Evolutionary conservation across 2,888 invertebrate species (phyloP).

Genomic region (Xestia ashworthii): DNA sequence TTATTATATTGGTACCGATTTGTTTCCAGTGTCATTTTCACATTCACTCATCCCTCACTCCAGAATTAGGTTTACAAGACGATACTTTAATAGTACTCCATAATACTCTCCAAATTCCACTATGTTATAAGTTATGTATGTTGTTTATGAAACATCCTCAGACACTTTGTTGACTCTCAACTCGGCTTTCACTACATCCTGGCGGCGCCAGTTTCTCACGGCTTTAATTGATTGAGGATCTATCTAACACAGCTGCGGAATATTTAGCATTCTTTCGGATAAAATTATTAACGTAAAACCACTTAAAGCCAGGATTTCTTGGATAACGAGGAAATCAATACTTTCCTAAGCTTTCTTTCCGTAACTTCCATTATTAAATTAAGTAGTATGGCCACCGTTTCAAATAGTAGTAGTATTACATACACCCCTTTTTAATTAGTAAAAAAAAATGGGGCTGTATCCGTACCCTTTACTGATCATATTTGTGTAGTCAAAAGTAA

Average conservation of each 20-base stretch:
- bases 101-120: neutral
- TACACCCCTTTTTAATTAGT: too few species aligned
- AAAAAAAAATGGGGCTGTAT: too few species aligned
- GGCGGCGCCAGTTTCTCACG: slow-evolving; percentile 36
- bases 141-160: slow-evolving; percentile 2
- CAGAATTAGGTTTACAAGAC: neutral
- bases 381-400: neutral
- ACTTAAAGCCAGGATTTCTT: slow-evolving; percentile 14
- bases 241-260: slow-evolving; percentile 11
- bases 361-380: neutral
- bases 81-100: neutral
- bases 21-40: neutral
- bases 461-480: too few species aligned
- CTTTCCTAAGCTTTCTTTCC: slow-evolving; percentile 2
- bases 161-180: slow-evolving; percentile 24
- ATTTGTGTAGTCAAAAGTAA: too few species aligned
- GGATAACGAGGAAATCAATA: slow-evolving; percentile 10
- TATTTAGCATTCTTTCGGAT: slow-evolving; percentile 27
- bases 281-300: neutral
- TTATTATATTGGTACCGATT: neutral
- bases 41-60: neutral
- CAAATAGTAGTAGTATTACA: too few species aligned
- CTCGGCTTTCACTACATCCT: slow-evolving; percentile 52
- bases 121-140: neutral
- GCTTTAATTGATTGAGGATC: slow-evolving; percentile 45